Conservation (phyloP, 2,113 vertebrate species). For the Athene cunicularia region DNA sequence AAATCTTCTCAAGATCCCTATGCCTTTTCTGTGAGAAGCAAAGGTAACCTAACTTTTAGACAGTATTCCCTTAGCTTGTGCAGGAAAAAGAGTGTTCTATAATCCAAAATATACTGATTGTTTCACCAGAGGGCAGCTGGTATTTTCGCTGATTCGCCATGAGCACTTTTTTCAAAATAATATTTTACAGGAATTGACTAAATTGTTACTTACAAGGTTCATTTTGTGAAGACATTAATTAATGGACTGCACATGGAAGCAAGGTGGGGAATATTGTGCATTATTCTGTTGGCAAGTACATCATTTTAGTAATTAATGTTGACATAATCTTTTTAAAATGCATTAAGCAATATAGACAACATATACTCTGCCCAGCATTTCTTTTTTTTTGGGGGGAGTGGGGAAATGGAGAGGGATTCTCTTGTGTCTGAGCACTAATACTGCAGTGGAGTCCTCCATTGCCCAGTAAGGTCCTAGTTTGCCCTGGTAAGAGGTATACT, state of each 20-base stretch:
- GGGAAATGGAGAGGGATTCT: background rate
- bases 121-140: background rate
- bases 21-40: background rate
- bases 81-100: background rate
- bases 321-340: slow-evolving; percentile 45
- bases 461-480: background rate
- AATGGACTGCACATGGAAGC: background rate
- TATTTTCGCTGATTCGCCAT: background rate
- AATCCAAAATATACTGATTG: background rate
- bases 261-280: slow-evolving; percentile 14
- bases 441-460: background rate
- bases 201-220: slow-evolving; percentile 6
- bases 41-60: background rate
- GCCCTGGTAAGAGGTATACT: background rate
- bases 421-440: background rate
- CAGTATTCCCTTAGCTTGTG: background rate
- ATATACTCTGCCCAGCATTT: slow-evolving; percentile 37
- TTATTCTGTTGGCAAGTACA: slow-evolving; percentile 42
- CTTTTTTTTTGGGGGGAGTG: background rate
- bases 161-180: background rate
- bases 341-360: slow-evolving; percentile 69
- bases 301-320: slow-evolving; percentile 58
- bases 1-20: background rate
- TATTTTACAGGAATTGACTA: slow-evolving; percentile 31
- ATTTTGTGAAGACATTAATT: slow-evolving; percentile 45